Base-by-base conservation (phyloP, 2,113 vertebrate genomes). In the Puffinus mauretanicus region DNA sequence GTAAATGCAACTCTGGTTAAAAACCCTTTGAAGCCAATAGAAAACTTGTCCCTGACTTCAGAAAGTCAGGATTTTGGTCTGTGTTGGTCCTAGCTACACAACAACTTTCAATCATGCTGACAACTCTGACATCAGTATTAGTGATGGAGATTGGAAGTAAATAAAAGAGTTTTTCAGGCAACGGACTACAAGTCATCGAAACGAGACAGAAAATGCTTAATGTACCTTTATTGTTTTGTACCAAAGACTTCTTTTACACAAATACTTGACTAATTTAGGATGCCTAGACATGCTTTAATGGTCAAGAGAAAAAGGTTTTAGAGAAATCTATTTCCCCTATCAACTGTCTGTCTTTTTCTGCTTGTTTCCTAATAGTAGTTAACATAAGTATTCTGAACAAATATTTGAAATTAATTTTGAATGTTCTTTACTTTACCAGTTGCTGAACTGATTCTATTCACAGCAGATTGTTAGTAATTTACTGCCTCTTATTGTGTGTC, bases 111-210 rank as follows among this genome's bases (percentile, higher is more conserved):
- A 1, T n/a, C 32, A 9, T 58, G 7, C 49, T 72, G 49, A 38
- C n/a, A 29, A 16, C 52, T 89, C 16, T 76, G 46, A 54, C 36
- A 29, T 62, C 36, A 58, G 34, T 89, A 25, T 70, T 71, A 42
- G 18, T 58, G 38, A 22, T 81, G 55, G 38, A 67, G 16, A 62
- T 27, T 32, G 36, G 8, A 61, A 86, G 21, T 42, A 83, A 73
- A 47, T 62, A 36, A 49, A 34, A 32, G 25, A 57, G 11, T 32
- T 66, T 72, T 44, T 26, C 18, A 30, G 58, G 29, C 17, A 57
- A 19, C 0, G 2, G 25, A 8, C 26, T 75, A 4, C n/a, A 36
- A 3, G 1, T 76, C 2, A 0, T 40, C 62, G 26, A 42, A 93
- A 64, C 0, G 8, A 42, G 46, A 51, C 38, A 78, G 70, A 82